Percentiles rank a stretch among this genome's conserved stretches.
Evolutionary conservation across 2,113 vertebrate genomes (phyloP).

Genomic region (Falcunculus frontatus): DNA sequence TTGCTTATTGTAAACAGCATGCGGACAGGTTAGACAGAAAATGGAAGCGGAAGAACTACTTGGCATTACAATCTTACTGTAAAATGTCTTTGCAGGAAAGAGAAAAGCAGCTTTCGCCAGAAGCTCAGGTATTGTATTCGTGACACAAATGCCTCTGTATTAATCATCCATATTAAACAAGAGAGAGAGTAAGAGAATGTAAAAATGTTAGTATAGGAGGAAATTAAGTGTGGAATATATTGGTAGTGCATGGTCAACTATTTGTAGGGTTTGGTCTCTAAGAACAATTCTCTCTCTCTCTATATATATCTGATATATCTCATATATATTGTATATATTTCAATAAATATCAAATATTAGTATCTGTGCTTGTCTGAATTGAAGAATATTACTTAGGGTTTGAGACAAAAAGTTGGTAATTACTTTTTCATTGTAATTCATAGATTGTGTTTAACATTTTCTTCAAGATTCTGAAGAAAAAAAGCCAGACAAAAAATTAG

Average conservation of each 20-base stretch:
- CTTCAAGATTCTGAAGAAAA: background rate
- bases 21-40: slow-evolving; percentile 98
- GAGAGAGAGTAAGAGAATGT: background rate
- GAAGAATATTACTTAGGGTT: background rate
- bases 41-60: slow-evolving; percentile 98
- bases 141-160: background rate
- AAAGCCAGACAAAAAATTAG: background rate
- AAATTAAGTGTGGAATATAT: background rate
- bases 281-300: background rate
- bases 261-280: background rate
- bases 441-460: background rate
- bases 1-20: slow-evolving; percentile 99
- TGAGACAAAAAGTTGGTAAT: background rate
- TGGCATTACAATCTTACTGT: slow-evolving; percentile 99
- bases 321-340: background rate
- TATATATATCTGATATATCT: background rate
- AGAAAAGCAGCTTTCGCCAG: slow-evolving; percentile 92
- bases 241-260: background rate
- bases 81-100: slow-evolving; percentile 95
- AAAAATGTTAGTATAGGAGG: background rate
- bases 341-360: background rate
- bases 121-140: slow-evolving; percentile 86
- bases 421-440: background rate
- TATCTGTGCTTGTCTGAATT: background rate
- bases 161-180: background rate